Evolutionary conservation across 2,113 vertebrate genomes (phyloP).

Genomic region (Amia ocellicauda): DNA sequence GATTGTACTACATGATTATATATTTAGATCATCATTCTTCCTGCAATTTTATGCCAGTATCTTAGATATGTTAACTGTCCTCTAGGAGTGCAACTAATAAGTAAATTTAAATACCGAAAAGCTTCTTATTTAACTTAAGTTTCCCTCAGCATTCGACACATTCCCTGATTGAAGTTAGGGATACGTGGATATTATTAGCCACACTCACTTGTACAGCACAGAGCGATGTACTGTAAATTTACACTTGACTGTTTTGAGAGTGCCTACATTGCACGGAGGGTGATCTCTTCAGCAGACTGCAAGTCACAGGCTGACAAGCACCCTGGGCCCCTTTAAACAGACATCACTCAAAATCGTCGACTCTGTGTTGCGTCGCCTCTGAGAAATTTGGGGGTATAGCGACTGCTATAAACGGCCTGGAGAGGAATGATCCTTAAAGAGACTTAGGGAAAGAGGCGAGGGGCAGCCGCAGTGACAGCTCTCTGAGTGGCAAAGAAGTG

Average conservation of each 20-base stretch:
- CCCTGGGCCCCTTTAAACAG: not conserved
- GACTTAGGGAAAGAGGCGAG: conserved; percentile 13
- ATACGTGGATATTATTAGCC: conserved; percentile 41
- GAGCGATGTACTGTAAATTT: conserved; percentile 32
- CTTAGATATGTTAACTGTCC: no score
- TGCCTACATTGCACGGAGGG: conserved; percentile 17
- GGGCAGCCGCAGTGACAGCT: conserved; percentile 40
- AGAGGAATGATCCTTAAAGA: not conserved
- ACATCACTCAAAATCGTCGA: conserved; percentile 13
- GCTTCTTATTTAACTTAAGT: conserved; percentile 3
- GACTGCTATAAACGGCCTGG: not conserved
- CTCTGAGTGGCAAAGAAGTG: conserved; percentile 28
- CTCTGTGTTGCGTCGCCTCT: conserved; percentile 10
- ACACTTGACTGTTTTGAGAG: conserved; percentile 20
- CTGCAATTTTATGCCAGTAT: no score
- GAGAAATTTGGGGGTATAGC: conserved; percentile 17
- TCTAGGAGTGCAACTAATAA: no score
- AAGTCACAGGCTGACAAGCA: conserved; percentile 31
- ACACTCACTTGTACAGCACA: conserved; percentile 18
- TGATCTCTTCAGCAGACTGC: conserved; percentile 32
- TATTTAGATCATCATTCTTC: no score
- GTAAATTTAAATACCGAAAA: no score
- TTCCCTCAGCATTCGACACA: conserved; percentile 22
- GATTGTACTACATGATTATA: no score
- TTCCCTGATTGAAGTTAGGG: conserved; percentile 26